Conservation (phyloP, 2,888 invertebrate genomes). For the Coenonympha glycerion region DNA sequence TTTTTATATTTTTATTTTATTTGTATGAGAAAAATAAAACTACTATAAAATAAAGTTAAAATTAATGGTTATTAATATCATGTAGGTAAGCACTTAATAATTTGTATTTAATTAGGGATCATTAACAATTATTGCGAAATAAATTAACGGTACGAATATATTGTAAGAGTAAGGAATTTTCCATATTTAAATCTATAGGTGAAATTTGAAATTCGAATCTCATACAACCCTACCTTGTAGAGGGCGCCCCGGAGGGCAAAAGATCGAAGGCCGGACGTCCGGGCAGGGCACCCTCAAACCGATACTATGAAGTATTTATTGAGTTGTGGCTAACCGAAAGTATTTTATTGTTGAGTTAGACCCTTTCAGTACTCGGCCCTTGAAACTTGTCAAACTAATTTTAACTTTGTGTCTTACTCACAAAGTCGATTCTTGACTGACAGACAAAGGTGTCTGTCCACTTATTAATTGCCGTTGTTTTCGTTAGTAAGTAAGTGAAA, state of each 20-base stretch:
- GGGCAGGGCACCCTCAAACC: conserved; percentile 66
- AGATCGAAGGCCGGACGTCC: conserved; percentile 70
- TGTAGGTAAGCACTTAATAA: too few species aligned
- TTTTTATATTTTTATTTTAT: too few species aligned
- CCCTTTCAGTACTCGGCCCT: conserved; percentile 44
- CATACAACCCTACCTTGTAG: conserved; percentile 39
- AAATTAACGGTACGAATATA: too few species aligned
- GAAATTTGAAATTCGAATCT: conserved; percentile 36
- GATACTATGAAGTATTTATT: conserved; percentile 76
- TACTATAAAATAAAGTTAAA: too few species aligned
- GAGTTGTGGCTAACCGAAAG: conserved; percentile 71
- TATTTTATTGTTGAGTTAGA: conserved; percentile 69
- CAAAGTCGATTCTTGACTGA: conserved; percentile 32
- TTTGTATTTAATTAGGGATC: too few species aligned
- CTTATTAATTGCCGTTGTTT: conserved; percentile 63
- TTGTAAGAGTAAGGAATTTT: too few species aligned
- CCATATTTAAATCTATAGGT: conserved; percentile 1
- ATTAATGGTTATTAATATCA: too few species aligned
- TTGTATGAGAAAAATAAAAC: too few species aligned
- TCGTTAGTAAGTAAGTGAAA: conserved; percentile 48
- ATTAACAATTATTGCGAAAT: too few species aligned
- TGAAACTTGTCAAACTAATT: conserved; percentile 29
- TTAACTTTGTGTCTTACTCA: conserved; percentile 28
- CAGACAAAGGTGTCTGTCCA: conserved; percentile 50
- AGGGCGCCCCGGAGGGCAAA: conserved; percentile 51